Evolutionary conservation across 2,888 invertebrate genomes (phyloP).

Genomic region (Lissocephala sabroskyi): DNA sequence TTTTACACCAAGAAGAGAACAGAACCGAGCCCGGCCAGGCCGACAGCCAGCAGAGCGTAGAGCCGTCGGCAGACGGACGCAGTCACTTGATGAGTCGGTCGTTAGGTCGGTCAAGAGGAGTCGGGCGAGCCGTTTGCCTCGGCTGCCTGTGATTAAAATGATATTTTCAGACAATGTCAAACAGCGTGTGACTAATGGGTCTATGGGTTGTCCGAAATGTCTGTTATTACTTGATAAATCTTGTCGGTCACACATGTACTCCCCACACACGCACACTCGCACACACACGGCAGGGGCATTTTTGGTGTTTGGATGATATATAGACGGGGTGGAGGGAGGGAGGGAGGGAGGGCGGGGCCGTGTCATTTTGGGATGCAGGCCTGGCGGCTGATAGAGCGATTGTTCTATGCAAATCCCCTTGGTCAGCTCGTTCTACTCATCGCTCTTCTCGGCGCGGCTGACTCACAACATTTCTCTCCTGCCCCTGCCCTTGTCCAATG

Average conservation of each 20-base stretch:
- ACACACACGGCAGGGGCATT: neutral
- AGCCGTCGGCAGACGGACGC: too few relatives aligned
- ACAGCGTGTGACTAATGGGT: constrained; percentile 64
- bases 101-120: too few relatives aligned
- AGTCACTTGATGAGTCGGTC: too few relatives aligned
- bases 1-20: constrained; percentile 9
- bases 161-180: constrained; percentile 66
- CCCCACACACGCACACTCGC: constrained; percentile 7
- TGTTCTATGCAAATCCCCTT: constrained; percentile 59
- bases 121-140: constrained; percentile 3
- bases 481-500: too few relatives aligned
- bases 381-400: constrained; percentile 23
- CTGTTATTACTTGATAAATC: constrained; percentile 65
- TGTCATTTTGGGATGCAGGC: neutral
- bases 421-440: constrained; percentile 12
- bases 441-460: too few relatives aligned
- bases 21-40: neutral
- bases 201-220: constrained; percentile 66
- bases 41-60: too few relatives aligned
- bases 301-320: too few relatives aligned
- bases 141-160: constrained; percentile 54
- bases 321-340: too few relatives aligned
- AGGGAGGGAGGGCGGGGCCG: too few relatives aligned
- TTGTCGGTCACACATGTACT: constrained; percentile 58
- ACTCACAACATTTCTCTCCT: too few relatives aligned